Evolutionary conservation across 2,113 vertebrate species (phyloP), one percentile per base, ranked within the genome.

Genomic region (Phrynocephalus versicolor): DNA sequence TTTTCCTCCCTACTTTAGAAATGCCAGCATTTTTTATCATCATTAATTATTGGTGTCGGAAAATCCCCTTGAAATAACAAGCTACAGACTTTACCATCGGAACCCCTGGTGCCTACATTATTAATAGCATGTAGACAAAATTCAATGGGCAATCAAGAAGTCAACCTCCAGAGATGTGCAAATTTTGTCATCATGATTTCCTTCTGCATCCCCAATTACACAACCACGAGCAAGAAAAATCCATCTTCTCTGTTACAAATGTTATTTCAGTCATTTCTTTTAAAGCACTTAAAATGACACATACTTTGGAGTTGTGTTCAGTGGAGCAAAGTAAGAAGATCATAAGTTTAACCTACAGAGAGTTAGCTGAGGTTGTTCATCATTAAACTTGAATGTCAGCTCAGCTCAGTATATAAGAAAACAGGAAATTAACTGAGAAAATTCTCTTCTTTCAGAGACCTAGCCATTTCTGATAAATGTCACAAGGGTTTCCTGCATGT

Each of bases 1-100:
- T 33, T 76, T 69, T 33, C 57, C 70, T 89, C 16, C 9, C 33
- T 25, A 5, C 39, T 37, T 88, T 73, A 89, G 58, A 90, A 93
- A 30, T 33, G 0, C 1, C 88, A 85, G 1, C 3, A 57, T 83
- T 93, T 18, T 72, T 93, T 87, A 89, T 90, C 51, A 69, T 14
- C 88, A 67, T 62, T 93, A 69, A 86, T 92, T 89, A 89, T 83
- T 19, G 90, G 79, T 69, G 30, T 76, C 76, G 70, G 85, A 78
- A 70, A 90, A 60, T 30, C 23, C 80, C 64, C 64, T 76, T 89
- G 16, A 4, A 33, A 60, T 45, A 87, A 78, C 3, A 77, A 89
- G 3, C 2, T 88, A 83, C 72, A 25, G 82, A 1, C 35, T 86
- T 91, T 23, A 19, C 87, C 87, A 82, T 51, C 5, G 23, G 75